phyloP scores from a whole-genome alignment of 2,797 vertebrate genomes.

The Delichon dasypus region DNA sequence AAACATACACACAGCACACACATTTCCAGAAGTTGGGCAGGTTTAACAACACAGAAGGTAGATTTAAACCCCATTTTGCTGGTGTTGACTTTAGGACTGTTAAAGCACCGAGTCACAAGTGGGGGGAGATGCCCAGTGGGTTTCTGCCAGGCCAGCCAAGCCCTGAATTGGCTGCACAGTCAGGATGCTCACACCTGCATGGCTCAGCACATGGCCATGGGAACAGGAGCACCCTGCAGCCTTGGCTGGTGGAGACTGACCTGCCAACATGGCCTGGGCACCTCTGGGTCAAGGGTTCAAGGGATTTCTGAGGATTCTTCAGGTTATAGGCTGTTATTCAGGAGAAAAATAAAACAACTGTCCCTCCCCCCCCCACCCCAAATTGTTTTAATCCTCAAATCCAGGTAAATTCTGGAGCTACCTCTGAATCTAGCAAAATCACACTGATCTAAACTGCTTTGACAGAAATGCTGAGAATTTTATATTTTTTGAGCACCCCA shows the following conservation, averaged over 20 bases:
- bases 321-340: not conserved
- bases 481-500: slow-evolving; percentile 17
- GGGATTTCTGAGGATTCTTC: not conserved
- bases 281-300: not conserved
- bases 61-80: not conserved
- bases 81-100: fast-evolving
- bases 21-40: not conserved
- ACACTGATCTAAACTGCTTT: slow-evolving; percentile 38
- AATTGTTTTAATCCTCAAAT: not conserved
- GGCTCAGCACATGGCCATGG: fast-evolving
- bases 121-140: not conserved
- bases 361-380: too few relatives aligned
- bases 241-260: not conserved
- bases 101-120: not conserved
- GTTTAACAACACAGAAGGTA: not conserved
- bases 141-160: not conserved
- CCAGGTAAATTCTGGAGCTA: not conserved
- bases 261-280: not conserved
- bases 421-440: not conserved
- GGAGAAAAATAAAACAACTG: not conserved
- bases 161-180: not conserved
- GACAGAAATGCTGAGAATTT: slow-evolving; percentile 54
- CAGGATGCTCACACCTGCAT: not conserved
- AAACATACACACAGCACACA: not conserved
- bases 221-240: not conserved